Conservation (phyloP, 2,113 vertebrate species). For the Thamnophis sirtalis region DNA sequence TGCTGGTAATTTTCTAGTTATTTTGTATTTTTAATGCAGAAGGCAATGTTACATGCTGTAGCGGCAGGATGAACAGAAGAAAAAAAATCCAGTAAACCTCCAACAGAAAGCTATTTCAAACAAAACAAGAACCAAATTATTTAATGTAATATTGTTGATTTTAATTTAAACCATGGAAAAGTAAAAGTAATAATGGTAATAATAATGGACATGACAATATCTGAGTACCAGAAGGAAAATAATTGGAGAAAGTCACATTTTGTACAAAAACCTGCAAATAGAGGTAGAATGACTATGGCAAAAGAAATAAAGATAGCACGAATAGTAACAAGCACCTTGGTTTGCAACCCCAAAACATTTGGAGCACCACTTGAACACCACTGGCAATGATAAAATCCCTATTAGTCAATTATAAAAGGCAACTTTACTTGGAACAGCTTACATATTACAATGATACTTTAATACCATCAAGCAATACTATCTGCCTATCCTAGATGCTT, state of each 20-base stretch:
- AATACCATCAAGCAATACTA: not conserved
- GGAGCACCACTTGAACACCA: not conserved
- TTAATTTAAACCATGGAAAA: slow-evolving; percentile 57
- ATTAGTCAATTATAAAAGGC: not conserved
- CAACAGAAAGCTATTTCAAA: slow-evolving; percentile 46
- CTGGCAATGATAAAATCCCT: not conserved
- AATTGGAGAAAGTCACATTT: not conserved
- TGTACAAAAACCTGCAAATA: not conserved
- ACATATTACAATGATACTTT: not conserved
- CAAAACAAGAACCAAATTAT: slow-evolving; percentile 20
- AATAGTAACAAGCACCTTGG: not conserved
- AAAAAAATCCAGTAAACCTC: slow-evolving; percentile 51
- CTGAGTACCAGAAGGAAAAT: not conserved
- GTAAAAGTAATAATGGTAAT: slow-evolving; percentile 32
- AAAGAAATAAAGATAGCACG: not conserved
- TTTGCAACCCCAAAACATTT: not conserved
- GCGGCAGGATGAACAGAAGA: not conserved
- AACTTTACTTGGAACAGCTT: not conserved
- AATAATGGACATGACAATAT: not conserved
- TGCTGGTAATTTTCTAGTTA: not conserved
- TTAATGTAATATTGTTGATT: slow-evolving; percentile 56
- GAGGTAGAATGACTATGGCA: not conserved
- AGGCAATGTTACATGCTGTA: slow-evolving; percentile 48
- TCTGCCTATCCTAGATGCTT: not conserved
- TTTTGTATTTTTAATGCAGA: slow-evolving; percentile 3